Base-by-base conservation (phyloP, 2,113 vertebrate genomes). In the Motacilla alba region DNA sequence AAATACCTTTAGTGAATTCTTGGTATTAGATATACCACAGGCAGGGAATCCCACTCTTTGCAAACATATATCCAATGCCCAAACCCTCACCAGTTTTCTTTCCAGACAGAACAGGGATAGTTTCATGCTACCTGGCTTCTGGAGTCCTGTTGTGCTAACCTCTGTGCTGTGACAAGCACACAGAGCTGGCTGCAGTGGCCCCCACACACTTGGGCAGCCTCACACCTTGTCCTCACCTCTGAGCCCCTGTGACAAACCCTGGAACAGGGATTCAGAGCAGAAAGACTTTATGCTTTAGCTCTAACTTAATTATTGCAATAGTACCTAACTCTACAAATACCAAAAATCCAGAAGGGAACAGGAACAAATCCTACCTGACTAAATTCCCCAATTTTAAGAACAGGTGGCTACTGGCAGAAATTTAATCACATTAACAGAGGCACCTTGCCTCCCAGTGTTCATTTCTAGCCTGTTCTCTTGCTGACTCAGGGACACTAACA, bases 171-270 rank as follows among this genome's bases (percentile, higher is more conserved):
- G 56, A n/a, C 47, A 75, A 56, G 59, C 16, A 31, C 39, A 9
- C 14, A 9, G 50, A 19, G 7, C 44, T 27, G 63, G 18, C 5
- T 63, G 64, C 47, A 62, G 70, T 17, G 13, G 23, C 9, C 52
- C 44, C 22, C 23, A 22, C 41, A 27, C 20, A 15, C 23, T 0
- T 33, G 53, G 39, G 44, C 35, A 84, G 50, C 24, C 7, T 2
- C 30, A 30, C 26, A 2, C 37, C 75, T 58, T 0, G 0, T 68
- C 53, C 58, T 59, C 72, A 2, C 14, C 35, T 13, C 39, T 16
- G 33, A 60, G 41, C 28, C 41, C 22, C 15, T 14, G 4, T 6
- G 20, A 35, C 35, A 21, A 7, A 5, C 14, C 37, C 28, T 12
- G 28, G 6, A 53, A 41, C 30, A 41, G 24, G 28, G 9, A 28